phyloP scores from a whole-genome alignment of 1,140 invertebrate species.

The fruit fly (Drosophila melanogaster) region Release_6_plus_ISO1_MT NT_033779.5:10681501-10682000 shows the following conservation, averaged over 20 bases:
- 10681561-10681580: too few relatives aligned
- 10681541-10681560: too few relatives aligned
- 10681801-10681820: constrained; percentile 19
- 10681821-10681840: constrained; percentile 39
- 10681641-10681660: too few relatives aligned
- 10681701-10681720: constrained; percentile 21
- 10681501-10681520: too few relatives aligned
- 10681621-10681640: too few relatives aligned
- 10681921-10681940: constrained; percentile 2
- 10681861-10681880: constrained; percentile 7
- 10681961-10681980: constrained; percentile 27
- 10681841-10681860: constrained; percentile 50
- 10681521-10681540: too few relatives aligned
- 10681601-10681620: too few relatives aligned
- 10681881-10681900: neutral
- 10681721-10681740: neutral
- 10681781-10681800: neutral
- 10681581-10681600: too few relatives aligned
- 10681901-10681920: constrained; percentile 11
- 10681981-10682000: constrained; percentile 43
- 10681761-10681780: constrained; percentile 13
- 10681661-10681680: too few relatives aligned
- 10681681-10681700: neutral
- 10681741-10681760: constrained; percentile 29
- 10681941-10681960: constrained; percentile 43